A percentile compares a stretch with the other conserved stretches of the same genome.
phyloP scores from a whole-genome alignment of 2,888 invertebrate genomes.

The Serrognathus titanus region DNA sequence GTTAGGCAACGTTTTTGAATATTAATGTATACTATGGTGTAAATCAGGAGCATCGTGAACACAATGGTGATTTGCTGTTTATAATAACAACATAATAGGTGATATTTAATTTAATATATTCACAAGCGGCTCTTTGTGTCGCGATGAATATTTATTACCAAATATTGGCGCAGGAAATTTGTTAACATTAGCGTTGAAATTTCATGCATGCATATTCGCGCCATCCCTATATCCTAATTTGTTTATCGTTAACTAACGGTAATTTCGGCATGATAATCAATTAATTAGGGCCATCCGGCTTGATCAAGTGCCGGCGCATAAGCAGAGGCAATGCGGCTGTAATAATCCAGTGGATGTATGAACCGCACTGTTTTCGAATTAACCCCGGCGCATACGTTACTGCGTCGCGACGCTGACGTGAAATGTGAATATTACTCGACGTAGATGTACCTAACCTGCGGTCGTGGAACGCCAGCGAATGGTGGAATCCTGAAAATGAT shows the following conservation, averaged over 20 bases:
- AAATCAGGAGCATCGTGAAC: too few species aligned
- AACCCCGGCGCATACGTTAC: conserved; percentile 4
- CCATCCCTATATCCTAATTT: conserved; percentile 11
- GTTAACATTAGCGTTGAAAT: conserved; percentile 3
- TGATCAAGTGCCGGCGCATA: conserved; percentile 11
- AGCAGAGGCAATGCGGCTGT: conserved; percentile 2
- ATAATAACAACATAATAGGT: too few species aligned
- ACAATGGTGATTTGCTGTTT: too few species aligned
- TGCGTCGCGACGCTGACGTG: conserved; percentile 11
- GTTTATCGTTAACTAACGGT: conserved; percentile 13
- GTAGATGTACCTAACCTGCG: not conserved
- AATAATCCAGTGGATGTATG: conserved; percentile 13
- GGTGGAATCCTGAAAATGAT: conserved; percentile 19
- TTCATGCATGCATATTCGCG: not conserved
- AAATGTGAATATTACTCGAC: conserved; percentile 17
- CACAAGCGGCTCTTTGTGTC: not conserved
- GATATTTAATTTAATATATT: conserved; percentile 1
- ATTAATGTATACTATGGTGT: too few species aligned
- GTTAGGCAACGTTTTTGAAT: too few species aligned
- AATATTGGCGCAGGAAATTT: conserved; percentile 3
- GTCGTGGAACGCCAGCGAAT: not conserved
- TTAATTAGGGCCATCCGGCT: conserved; percentile 10
- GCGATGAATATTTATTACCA: conserved; percentile 9
- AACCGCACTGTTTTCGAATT: conserved; percentile 15
- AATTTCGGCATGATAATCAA: conserved; percentile 15